Percentiles rank a stretch among this genome's conserved stretches.
Evolutionary conservation across 2,888 invertebrate genomes (phyloP).

Genomic region (Scotopteryx bipunctaria): DNA sequence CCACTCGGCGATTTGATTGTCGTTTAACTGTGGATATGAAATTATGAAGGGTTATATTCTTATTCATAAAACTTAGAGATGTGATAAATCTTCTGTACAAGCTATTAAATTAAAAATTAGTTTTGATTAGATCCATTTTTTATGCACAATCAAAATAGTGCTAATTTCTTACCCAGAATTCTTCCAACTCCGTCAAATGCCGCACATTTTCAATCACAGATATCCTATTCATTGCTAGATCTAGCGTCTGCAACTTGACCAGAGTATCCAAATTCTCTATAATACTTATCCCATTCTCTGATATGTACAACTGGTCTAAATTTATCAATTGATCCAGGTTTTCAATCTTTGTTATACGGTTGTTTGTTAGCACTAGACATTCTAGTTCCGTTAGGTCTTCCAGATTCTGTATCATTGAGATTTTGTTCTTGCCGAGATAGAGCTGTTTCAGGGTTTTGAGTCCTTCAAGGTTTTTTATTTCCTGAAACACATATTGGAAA

Average conservation of each 20-base stretch:
- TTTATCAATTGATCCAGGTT: constrained; percentile 89
- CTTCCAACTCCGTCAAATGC: constrained; percentile 91
- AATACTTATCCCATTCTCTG: constrained; percentile 93
- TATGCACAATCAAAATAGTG: not conserved
- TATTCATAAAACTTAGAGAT: too few relatives aligned
- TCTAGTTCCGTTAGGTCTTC: constrained; percentile 88
- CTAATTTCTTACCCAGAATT: constrained; percentile 94
- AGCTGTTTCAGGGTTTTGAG: constrained; percentile 89
- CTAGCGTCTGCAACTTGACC: constrained; percentile 90
- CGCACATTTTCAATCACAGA: constrained; percentile 89
- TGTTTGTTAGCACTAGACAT: constrained; percentile 94
- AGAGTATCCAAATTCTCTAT: constrained; percentile 91
- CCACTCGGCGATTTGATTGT: constrained; percentile 95
- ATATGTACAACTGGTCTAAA: constrained; percentile 94
- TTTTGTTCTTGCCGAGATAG: constrained; percentile 98
- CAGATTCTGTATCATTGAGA: constrained; percentile 92
- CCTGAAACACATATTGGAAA: constrained; percentile 77
- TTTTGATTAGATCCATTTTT: too few relatives aligned
- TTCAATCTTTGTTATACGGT: constrained; percentile 94
- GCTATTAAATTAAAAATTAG: too few relatives aligned
- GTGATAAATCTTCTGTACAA: too few relatives aligned
- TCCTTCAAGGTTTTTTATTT: constrained; percentile 93
- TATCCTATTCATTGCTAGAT: constrained; percentile 95
- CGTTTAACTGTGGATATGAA: constrained; percentile 87
- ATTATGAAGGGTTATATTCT: too few relatives aligned